Evolutionary conservation across 2,113 vertebrate species (phyloP).

Genomic region (Excalfactoria chinensis): DNA sequence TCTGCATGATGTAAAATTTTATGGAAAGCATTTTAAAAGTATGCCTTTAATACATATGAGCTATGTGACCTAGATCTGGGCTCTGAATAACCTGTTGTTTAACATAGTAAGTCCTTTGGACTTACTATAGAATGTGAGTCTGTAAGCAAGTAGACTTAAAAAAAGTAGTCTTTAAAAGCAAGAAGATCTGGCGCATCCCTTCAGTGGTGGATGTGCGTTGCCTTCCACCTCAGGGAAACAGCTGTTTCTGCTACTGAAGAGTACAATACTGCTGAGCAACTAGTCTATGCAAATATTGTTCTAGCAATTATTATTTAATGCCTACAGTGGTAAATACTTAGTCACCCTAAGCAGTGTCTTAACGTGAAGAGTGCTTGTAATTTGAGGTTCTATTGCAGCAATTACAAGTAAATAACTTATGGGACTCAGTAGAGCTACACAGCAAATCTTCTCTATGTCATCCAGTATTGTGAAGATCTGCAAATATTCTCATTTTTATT

Average conservation of each 20-base stretch:
- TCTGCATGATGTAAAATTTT: not conserved
- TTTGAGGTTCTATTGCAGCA: not conserved
- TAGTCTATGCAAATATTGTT: not conserved
- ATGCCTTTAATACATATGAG: not conserved
- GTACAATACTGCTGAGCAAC: not conserved
- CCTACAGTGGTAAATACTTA: not conserved
- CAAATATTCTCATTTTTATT: not conserved
- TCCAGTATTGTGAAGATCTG: not conserved
- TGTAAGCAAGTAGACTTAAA: not conserved
- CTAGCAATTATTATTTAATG: not conserved
- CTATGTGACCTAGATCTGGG: not conserved
- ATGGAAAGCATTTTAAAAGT: not conserved
- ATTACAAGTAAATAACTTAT: not conserved
- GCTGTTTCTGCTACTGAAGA: not conserved
- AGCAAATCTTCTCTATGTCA: not conserved
- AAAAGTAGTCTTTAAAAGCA: not conserved
- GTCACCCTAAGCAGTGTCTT: not conserved
- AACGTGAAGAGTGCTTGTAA: not conserved
- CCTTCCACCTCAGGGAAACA: not conserved
- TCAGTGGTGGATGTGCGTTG: not conserved
- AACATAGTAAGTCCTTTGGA: not conserved
- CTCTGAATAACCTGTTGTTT: not conserved
- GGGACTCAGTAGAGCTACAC: not conserved
- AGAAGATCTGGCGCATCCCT: not conserved
- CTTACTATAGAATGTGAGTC: accelerated